phyloP scores from a whole-genome alignment of 1,140 invertebrate species.

The Streblospio benedicti region DNA sequence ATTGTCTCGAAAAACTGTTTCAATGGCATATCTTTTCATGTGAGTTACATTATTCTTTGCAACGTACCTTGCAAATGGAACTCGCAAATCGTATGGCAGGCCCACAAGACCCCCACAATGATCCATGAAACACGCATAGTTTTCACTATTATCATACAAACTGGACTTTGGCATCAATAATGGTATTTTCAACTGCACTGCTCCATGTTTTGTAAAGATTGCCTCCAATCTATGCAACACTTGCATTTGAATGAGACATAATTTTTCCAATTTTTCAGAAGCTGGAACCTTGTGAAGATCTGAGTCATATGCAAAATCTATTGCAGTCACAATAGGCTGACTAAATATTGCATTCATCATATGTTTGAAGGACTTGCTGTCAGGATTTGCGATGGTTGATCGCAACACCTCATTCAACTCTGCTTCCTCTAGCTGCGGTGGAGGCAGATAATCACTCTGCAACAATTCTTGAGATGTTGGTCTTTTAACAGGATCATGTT shows the following conservation, averaged over 20 bases:
- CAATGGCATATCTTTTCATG: conserved; percentile 76
- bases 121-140: conserved; percentile 71
- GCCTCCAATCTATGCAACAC: conserved; percentile 26
- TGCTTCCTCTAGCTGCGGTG: conserved; percentile 64
- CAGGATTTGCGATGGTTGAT: conserved; percentile 66
- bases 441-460: conserved; percentile 69
- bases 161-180: conserved; percentile 63
- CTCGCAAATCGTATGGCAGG: conserved; percentile 58
- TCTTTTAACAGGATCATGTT: conserved; percentile 70
- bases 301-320: conserved; percentile 68
- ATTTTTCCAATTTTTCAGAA: conserved; percentile 13
- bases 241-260: conserved; percentile 51
- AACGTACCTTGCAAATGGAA: conserved; percentile 72
- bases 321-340: conserved; percentile 54
- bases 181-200: conserved; percentile 62
- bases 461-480: conserved; percentile 77
- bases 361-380: conserved; percentile 72
- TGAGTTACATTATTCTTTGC: conserved; percentile 67
- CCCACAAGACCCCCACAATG: conserved; percentile 69
- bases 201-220: conserved; percentile 52
- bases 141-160: conserved; percentile 27
- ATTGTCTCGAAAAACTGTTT: conserved; percentile 75
- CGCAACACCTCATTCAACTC: conserved; percentile 67
- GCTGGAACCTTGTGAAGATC: conserved; percentile 49
- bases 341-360: conserved; percentile 60